Evolutionary conservation across 2,113 vertebrate genomes (phyloP).

Genomic region (Capreolus pygargus): DNA sequence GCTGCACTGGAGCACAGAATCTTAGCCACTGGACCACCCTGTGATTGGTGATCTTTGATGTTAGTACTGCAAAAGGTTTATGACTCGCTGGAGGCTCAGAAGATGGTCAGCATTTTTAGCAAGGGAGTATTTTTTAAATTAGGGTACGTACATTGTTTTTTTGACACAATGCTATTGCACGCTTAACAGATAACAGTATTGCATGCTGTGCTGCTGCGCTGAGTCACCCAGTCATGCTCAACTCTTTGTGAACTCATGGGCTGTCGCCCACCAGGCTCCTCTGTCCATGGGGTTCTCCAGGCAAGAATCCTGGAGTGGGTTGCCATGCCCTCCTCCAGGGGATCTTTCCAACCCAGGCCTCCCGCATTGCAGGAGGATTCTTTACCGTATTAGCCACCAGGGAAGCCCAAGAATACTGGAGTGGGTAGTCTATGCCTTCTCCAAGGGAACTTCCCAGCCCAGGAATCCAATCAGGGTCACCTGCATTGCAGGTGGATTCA

Average conservation of each 20-base stretch:
- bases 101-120: background rate
- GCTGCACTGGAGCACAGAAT: background rate
- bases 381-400: background rate
- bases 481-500: background rate
- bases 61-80: background rate
- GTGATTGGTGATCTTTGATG: background rate
- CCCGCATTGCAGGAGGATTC: background rate
- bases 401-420: background rate
- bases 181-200: too few relatives aligned
- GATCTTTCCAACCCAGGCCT: background rate
- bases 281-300: background rate
- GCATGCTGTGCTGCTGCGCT: fast-evolving
- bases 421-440: background rate
- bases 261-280: background rate
- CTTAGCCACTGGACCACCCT: background rate
- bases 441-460: background rate
- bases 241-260: background rate
- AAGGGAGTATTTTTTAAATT: background rate
- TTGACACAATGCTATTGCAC: background rate
- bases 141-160: background rate
- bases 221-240: background rate
- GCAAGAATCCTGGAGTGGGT: background rate
- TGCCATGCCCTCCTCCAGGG: background rate
- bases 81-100: background rate
- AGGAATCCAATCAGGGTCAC: background rate